Percentiles rank a stretch among this genome's conserved stretches.
phyloP scores from a whole-genome alignment of 2,113 vertebrate species.

The Corythornis vintsioides region DNA sequence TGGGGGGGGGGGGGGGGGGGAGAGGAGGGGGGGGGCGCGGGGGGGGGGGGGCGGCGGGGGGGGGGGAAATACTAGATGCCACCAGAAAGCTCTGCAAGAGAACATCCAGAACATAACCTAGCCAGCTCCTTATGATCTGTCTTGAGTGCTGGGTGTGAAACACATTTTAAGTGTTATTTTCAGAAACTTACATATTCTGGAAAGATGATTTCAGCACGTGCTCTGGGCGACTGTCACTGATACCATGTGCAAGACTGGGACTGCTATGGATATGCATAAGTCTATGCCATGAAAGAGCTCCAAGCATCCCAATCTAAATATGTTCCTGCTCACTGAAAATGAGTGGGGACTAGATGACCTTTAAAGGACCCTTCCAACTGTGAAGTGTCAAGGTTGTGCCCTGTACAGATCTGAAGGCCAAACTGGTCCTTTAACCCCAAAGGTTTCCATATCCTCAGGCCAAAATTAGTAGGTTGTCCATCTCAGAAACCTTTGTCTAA shows the following conservation, averaged over 20 bases:
- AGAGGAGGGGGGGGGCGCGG: no score
- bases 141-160: neutral
- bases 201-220: neutral
- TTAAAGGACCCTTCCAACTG: neutral
- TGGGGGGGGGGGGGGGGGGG: no score
- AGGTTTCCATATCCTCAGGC: neutral
- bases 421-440: neutral
- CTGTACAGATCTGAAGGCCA: neutral
- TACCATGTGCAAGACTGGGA: neutral
- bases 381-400: neutral
- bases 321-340: neutral
- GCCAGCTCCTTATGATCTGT: neutral
- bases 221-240: neutral
- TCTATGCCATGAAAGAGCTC: neutral
- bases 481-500: neutral
- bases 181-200: neutral
- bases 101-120: neutral
- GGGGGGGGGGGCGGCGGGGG: no score
- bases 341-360: neutral
- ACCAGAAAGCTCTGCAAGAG: neutral
- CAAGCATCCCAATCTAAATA: neutral
- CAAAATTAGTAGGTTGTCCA: neutral
- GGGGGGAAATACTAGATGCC: neutral
- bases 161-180: neutral
- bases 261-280: neutral